Base-by-base conservation (phyloP, 2,888 invertebrate genomes). In the Adela reaumurella region DNA sequence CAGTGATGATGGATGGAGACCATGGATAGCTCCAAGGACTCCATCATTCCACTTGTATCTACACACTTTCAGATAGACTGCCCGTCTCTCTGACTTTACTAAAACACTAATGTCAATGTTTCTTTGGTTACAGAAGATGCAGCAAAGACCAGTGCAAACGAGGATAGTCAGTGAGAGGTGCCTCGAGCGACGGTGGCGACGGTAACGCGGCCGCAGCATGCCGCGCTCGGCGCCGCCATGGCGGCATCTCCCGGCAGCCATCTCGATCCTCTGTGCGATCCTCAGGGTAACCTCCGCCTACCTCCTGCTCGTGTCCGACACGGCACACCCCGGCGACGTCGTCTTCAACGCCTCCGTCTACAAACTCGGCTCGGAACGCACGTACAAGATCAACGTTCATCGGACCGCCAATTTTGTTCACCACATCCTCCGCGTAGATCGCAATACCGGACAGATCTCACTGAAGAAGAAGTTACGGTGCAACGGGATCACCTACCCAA, bases 371-470 rank as follows among this genome's bases (percentile, higher is more conserved):
- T 90, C 90, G 11, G 88, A 89, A 60, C 80, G 92, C 46, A 83
- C 82, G 58, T 93, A 93, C 70, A 83, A 86, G 64, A 88, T 91
- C 55, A 91, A 92, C 65, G 83, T 84, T 48, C 89, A 91, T 58
- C 83, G 90, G 60, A 92, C 92, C 17, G 92, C 92, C 1, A 85
- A 87, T 65, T 92, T 91, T 69, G 92, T 93, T 16, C 85, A 87
- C 58, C 87, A 88, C 61, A 81, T 93, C 56, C 82, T 93, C 49
- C 77, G 83, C 57, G 90, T 94, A 50, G 87, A 90, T 67, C 82
- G 84, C 49, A 86, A 86, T 59, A 85, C 83, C 53, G 93, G 92
- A 16, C 83, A 86, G 55, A 88, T 92, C 50, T 83, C 84, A n/a
- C 73, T 93, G 35, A 82, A 85, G 55, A 86, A 87, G 59, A 81